Evolutionary conservation across 1,140 invertebrate genomes (phyloP), one percentile per base, ranked within the genome.

Genomic region (Orius laevigatus): DNA sequence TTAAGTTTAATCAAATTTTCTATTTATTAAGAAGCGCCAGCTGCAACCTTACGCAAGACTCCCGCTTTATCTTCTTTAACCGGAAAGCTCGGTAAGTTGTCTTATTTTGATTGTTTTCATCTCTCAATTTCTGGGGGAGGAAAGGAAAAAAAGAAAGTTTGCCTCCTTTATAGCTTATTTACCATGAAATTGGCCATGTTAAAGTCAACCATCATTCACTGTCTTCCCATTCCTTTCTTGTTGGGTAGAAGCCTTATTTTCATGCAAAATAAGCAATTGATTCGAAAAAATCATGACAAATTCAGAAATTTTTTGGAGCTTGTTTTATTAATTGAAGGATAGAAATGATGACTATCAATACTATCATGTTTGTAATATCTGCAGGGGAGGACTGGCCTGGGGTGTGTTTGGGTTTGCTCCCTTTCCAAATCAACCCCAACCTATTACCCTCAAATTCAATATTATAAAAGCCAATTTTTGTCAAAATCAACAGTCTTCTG

Each of bases 1-100:
- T 25, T 25, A 25, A 25, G 25, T 25, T 25, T 25, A 25, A 25
- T 25, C 25, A 25, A 25, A 63, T 54, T 63, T 58, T 63, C 61
- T 63, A 62, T 65, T 67, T 64, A 69, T 69, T 66, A 69, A 67
- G 75, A 75, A 74, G 71, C 69, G 70, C 73, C 74, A 66, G 73
- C 74, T 64, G 68, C 70, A 66, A 70, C 74, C 63, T 66, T 75
- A 59, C 69, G 71, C 70, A 73, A 74, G 68, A 73, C 70, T 64
- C 69, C 72, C 61, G 75, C 76, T 70, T 72, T 79, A 69, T 71
- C 74, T 61, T 74, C 76, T 68, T 69, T 79, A 60, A 72, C 75
- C 58, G 69, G 70, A 57, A 68, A 72, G 58, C 70, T 78, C 58
- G 74, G 76, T 79, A 69, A 77, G 75, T 76, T 49, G 46, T 47